Percentiles rank a stretch among this genome's conserved stretches.
Evolutionary conservation across 2,888 invertebrate species (phyloP).

Genomic region (Torymus texanus): DNA sequence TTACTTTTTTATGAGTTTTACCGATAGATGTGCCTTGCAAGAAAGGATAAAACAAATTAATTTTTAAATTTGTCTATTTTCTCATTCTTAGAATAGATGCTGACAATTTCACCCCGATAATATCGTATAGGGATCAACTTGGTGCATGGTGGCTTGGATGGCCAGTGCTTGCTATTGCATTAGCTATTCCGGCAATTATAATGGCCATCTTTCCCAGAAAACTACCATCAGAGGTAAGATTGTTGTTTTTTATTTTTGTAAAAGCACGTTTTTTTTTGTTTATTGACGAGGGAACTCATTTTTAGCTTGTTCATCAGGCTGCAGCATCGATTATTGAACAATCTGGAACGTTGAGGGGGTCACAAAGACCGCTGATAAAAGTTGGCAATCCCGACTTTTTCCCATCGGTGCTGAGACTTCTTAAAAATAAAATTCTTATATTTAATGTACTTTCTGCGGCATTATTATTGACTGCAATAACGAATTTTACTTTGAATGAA

Average conservation of each 20-base stretch:
- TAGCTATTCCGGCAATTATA: slow-evolving; percentile 76
- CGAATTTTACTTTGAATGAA: slow-evolving; percentile 78
- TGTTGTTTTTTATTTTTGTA: no score
- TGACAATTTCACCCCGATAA: slow-evolving; percentile 60
- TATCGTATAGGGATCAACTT: slow-evolving; percentile 68
- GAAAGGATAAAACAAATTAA: no score
- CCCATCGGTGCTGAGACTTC: slow-evolving; percentile 76
- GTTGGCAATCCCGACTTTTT: slow-evolving; percentile 72
- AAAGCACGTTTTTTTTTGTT: no score
- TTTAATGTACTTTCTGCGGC: slow-evolving; percentile 77
- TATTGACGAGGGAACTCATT: neutral
- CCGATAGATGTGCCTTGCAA: no score
- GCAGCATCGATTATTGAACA: slow-evolving; percentile 78
- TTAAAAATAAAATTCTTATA: slow-evolving; percentile 78
- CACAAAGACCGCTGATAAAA: slow-evolving; percentile 55
- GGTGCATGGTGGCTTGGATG: slow-evolving; percentile 77
- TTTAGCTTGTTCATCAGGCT: slow-evolving; percentile 77
- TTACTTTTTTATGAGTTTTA: neutral
- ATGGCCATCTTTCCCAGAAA: slow-evolving; percentile 78
- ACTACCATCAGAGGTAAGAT: slow-evolving; percentile 74
- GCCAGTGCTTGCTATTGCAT: slow-evolving; percentile 75
- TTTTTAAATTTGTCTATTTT: neutral
- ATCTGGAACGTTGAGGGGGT: slow-evolving; percentile 65
- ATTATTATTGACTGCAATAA: slow-evolving; percentile 76
- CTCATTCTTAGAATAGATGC: slow-evolving; percentile 52